phyloP scores from a whole-genome alignment of 2,888 invertebrate species.

The Phaonia tiefii region DNA sequence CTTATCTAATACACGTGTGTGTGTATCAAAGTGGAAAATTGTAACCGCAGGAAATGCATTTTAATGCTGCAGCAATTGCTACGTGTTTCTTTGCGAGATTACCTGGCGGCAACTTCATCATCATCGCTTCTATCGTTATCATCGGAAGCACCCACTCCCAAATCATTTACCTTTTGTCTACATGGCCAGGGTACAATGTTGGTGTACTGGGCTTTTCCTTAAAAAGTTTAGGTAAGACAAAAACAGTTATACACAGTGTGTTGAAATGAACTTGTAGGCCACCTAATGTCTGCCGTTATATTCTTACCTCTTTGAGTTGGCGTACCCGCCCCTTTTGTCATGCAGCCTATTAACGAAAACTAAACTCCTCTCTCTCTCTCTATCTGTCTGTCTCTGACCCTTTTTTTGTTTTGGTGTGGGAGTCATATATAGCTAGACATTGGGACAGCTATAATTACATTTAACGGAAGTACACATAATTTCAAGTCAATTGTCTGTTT shows the following conservation, averaged over 20 bases:
- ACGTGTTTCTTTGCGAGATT: constrained; percentile 53
- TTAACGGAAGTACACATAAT: constrained; percentile 69
- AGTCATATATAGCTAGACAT: constrained; percentile 20
- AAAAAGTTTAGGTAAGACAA: constrained; percentile 18
- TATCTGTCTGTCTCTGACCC: constrained; percentile 2
- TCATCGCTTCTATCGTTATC: not conserved
- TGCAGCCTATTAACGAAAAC: constrained; percentile 55
- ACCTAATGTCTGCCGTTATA: not conserved
- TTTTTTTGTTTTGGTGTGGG: not conserved
- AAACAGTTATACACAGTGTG: constrained; percentile 37
- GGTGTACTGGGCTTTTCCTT: constrained; percentile 33
- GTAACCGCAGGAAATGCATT: constrained; percentile 65
- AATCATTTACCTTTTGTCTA: constrained; percentile 29
- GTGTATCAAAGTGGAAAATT: constrained; percentile 42
- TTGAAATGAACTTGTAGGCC: constrained; percentile 15
- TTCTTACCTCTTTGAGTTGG: constrained; percentile 29
- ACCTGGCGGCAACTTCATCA: not conserved
- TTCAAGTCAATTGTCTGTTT: constrained; percentile 67
- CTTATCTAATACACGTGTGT: not conserved
- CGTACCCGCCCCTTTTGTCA: constrained; percentile 22
- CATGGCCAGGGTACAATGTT: not conserved
- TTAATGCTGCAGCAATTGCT: constrained; percentile 59
- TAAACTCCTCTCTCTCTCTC: constrained; percentile 37
- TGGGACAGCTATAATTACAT: constrained; percentile 67
- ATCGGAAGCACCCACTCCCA: constrained; percentile 12